phyloP scores from a whole-genome alignment of 2,888 invertebrate genomes.

The Acanthococcus lagerstroemiae region DNA sequence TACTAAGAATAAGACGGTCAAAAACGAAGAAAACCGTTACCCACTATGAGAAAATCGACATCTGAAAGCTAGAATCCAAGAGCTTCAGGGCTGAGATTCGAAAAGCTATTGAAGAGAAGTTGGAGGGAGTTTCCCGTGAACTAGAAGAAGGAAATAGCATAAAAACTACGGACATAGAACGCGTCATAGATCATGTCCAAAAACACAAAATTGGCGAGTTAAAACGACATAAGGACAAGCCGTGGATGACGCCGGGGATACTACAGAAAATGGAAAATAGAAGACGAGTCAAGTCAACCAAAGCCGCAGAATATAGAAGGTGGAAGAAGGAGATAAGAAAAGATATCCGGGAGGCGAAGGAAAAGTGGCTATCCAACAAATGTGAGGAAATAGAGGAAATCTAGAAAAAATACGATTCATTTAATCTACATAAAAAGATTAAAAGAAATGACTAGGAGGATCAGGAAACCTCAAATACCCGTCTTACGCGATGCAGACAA shows the following conservation, averaged over 20 bases:
- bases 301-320: not conserved
- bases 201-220: not conserved
- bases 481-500: not conserved
- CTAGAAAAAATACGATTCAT: not conserved
- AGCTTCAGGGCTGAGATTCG: not conserved
- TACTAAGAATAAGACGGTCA: not conserved
- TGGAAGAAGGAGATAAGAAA: not conserved
- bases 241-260: not conserved
- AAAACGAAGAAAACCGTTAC: not conserved
- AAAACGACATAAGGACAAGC: not conserved
- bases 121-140: not conserved
- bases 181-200: not conserved
- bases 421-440: not conserved
- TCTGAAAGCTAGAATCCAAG: not conserved
- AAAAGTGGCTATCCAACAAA: not conserved
- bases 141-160: not conserved
- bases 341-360: not conserved
- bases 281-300: not conserved
- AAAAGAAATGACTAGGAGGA: not conserved
- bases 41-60: no score
- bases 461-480: not conserved
- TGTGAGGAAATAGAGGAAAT: no score
- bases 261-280: not conserved
- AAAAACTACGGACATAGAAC: not conserved
- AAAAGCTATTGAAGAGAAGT: not conserved